Evolutionary conservation across 1,140 invertebrate species (phyloP), one percentile per base, ranked within the genome.

Genomic region (Halictus rubicundus): DNA sequence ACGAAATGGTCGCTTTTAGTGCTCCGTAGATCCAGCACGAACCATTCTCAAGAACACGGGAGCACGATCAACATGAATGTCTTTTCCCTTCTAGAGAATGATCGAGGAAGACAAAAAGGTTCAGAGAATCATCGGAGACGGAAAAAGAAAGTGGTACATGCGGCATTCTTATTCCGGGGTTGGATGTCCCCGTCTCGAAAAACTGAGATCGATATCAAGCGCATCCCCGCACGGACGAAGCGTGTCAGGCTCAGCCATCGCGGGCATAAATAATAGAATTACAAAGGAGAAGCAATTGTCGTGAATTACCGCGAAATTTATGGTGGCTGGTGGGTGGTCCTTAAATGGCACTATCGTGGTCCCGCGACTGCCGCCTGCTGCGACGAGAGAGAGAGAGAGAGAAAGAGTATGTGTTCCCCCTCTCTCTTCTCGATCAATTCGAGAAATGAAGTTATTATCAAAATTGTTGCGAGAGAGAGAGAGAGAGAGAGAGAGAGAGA

Each of bases 231-330:
- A 4, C 37, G 70, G 66, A 81, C 61, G 63, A 83, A 81, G 32
- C 49, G 52, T 63, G 74, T 27, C 73, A 69, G 68, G 9, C 54
- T 71, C 72, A 57, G 61, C 73, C 64, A 73, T 78, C 60, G 49
- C 39, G 39, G 49, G 19, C 12, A 86, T 83, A 85, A 87, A 87
- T 88, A 81, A 88, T 82, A 77, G 85, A 79, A 83, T 88, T 85
- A 81, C 68, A 61, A 68, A 76, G 63, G 76, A 77, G 60, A 78
- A 39, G 79, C 80, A 89, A 89, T 89, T 88, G 85, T 85, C 88
- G 82, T 81, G 81, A 88, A 88, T 88, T 87, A 79, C 70, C 70
- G 57, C 32, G 80, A 75, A 87, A 88, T 88, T 88, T 87, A 88
- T 80, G 78, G 42, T 2, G 37, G 59, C 54, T 64, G 65, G 81